Evolutionary conservation across 2,888 invertebrate genomes (phyloP).

Genomic region (Heliconius hortense): DNA sequence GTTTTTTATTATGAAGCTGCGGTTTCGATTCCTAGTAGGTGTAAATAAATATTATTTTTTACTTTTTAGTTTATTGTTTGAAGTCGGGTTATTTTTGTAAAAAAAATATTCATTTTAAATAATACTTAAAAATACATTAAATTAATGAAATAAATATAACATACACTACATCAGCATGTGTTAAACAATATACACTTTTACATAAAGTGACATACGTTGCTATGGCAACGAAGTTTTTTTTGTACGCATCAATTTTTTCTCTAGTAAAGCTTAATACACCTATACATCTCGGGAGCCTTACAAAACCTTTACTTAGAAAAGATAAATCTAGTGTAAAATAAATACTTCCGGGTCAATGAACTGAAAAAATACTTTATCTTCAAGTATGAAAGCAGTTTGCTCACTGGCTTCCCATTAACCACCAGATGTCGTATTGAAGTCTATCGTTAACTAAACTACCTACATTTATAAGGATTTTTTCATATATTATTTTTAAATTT

Average conservation of each 20-base stretch:
- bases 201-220: neutral
- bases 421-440: conserved; percentile 5
- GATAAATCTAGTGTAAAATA: conserved; percentile 27
- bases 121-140: no score
- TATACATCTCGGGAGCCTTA: neutral
- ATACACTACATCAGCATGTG: no score
- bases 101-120: no score
- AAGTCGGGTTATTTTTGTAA: no score
- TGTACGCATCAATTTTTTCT: neutral
- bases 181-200: no score
- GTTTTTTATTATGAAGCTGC: no score
- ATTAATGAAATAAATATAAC: no score
- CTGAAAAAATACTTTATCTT: conserved; percentile 28
- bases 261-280: neutral
- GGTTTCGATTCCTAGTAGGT: no score
- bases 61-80: no score
- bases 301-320: conserved; percentile 2
- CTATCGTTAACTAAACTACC: neutral
- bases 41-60: no score
- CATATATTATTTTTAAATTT: neutral
- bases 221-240: neutral
- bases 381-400: conserved; percentile 24
- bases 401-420: conserved; percentile 16
- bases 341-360: conserved; percentile 22
- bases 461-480: neutral